These are phyloP conservation scores for Hypselothyrea guttata DNA, from an alignment of 2,888 invertebrate genomes.

Conservation along the genomic window DNA sequence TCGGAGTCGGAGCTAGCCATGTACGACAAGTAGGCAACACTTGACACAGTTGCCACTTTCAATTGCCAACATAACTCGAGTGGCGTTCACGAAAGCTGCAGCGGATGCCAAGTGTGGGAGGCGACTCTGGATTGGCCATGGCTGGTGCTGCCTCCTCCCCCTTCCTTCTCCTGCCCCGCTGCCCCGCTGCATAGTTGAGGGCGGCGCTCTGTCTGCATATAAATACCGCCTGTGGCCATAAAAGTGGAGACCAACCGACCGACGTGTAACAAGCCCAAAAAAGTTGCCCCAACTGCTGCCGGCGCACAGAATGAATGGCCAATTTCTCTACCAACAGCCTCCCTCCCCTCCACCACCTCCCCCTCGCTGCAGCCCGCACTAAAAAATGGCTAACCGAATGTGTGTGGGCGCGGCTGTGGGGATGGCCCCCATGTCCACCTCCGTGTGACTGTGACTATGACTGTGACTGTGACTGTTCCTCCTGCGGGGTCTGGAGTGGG, in stretches of 20 bases:
- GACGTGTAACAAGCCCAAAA: conserved; percentile 68
- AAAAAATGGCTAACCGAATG: conserved; percentile 75
- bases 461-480: conserved; percentile 10
- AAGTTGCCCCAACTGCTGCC: conserved; percentile 29
- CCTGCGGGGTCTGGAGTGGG: conserved; percentile 23
- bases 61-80: conserved; percentile 78
- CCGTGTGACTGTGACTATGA: conserved; percentile 5
- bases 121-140: background rate
- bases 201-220: conserved; percentile 72
- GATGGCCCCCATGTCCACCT: background rate
- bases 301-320: conserved; percentile 43
- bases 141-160: too few relatives aligned
- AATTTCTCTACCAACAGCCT: conserved; percentile 12
- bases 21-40: conserved; percentile 78
- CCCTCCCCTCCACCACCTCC: conserved; percentile 1
- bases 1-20: conserved; percentile 47
- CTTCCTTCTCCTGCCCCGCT: too few relatives aligned
- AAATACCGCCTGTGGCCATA: conserved; percentile 82
- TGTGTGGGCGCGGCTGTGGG: conserved; percentile 71
- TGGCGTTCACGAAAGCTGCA: conserved; percentile 53
- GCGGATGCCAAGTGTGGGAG: conserved; percentile 12
- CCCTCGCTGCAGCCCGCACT: conserved; percentile 42
- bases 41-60: conserved; percentile 80
- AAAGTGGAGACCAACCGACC: conserved; percentile 80
- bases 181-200: conserved; percentile 57